These are phyloP conservation scores for Hippolais icterina DNA, from an alignment of 2,113 vertebrate genomes.

Conservation along the genomic window DNA sequence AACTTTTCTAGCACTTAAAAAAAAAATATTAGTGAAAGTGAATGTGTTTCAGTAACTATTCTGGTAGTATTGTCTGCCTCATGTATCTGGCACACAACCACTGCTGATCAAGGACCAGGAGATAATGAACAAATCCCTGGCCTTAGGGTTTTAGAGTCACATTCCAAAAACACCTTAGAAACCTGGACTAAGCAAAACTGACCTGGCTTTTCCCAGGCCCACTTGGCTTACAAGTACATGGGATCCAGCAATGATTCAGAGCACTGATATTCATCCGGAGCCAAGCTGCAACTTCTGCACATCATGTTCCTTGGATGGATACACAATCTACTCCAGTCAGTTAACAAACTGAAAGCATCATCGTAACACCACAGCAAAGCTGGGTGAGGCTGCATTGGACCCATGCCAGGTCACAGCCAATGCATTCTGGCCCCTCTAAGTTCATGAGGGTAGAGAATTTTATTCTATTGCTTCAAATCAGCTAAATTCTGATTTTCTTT, in stretches of 20 bases:
- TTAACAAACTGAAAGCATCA: conserved; percentile 51
- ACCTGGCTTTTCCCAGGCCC: conserved; percentile 29
- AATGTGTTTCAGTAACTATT: background rate
- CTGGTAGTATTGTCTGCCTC: background rate
- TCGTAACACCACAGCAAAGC: background rate
- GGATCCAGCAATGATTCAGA: conserved; percentile 38
- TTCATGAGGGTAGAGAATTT: background rate
- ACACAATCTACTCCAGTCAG: background rate
- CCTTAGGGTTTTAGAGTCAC: background rate
- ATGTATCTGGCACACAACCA: background rate
- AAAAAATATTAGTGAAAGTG: background rate
- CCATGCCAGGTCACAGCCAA: background rate
- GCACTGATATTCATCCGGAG: conserved; percentile 25
- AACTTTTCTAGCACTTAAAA: background rate
- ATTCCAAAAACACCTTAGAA: conserved; percentile 35
- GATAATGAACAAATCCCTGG: background rate
- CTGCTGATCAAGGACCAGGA: background rate
- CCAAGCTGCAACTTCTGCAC: conserved; percentile 43
- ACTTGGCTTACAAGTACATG: background rate
- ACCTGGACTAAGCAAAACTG: background rate
- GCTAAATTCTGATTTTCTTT: background rate
- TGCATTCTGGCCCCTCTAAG: background rate
- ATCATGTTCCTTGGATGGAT: conserved; percentile 50
- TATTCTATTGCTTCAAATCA: background rate
- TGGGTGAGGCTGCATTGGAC: background rate